phyloP scores from a whole-genome alignment of 2,113 vertebrate genomes.

The Myxocyprinus asiaticus region DNA sequence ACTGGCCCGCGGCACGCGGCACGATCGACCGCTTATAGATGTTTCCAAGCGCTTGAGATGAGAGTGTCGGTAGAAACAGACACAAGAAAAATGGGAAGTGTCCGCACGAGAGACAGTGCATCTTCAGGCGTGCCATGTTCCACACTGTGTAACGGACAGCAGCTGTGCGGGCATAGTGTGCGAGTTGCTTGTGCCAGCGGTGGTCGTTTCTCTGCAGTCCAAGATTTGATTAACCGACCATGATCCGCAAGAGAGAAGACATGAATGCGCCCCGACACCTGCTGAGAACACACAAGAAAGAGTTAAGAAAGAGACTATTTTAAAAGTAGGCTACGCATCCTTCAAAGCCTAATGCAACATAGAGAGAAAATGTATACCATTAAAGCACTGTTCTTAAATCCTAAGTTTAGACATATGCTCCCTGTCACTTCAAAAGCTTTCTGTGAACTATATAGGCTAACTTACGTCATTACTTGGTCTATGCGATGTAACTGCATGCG shows the following conservation, averaged over 20 bases:
- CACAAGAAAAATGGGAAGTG: conserved; percentile 66
- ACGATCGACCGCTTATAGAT: conserved; percentile 72
- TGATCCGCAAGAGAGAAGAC: conserved; percentile 52
- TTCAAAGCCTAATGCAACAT: background rate
- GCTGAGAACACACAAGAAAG: conserved; percentile 34
- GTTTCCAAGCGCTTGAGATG: conserved; percentile 59
- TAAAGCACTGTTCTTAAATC: background rate
- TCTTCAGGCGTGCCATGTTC: conserved; percentile 79
- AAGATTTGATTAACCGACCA: conserved; percentile 64
- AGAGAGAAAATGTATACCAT: background rate
- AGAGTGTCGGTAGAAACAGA: conserved; percentile 15
- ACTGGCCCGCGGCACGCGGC: conserved; percentile 78
- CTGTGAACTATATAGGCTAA: background rate
- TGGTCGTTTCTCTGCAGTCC: conserved; percentile 53
- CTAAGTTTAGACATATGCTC: background rate
- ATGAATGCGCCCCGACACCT: conserved; percentile 64
- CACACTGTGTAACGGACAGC: conserved; percentile 67
- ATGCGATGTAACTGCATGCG: background rate
- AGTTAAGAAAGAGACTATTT: background rate
- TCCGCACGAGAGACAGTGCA: conserved; percentile 77
- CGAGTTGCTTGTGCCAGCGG: conserved; percentile 56
- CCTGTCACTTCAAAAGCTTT: background rate
- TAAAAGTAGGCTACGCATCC: background rate
- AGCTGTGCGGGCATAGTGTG: conserved; percentile 65
- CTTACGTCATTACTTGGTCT: background rate